phyloP scores from a whole-genome alignment of 2,113 vertebrate species.

The Oryzias melastigma region DNA sequence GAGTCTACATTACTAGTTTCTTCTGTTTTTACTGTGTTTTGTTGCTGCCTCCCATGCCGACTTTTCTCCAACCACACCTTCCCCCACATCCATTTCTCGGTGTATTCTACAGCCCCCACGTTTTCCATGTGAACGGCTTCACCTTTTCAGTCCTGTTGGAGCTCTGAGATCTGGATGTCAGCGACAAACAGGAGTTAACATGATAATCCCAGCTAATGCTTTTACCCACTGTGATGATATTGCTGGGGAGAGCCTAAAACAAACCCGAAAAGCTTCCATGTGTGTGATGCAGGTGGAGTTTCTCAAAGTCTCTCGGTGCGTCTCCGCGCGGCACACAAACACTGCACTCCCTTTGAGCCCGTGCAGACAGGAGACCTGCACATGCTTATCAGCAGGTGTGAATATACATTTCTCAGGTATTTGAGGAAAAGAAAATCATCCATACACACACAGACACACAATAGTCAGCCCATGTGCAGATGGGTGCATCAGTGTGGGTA shows the following conservation, averaged over 20 bases:
- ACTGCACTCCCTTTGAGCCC: slow-evolving; percentile 6
- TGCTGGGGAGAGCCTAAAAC: slow-evolving; percentile 18
- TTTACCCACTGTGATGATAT: slow-evolving; percentile 15
- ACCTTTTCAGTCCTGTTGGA: slow-evolving; percentile 2
- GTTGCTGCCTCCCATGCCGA: too few relatives aligned
- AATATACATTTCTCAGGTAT: slow-evolving; percentile 37
- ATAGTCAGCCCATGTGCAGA: slow-evolving; percentile 35
- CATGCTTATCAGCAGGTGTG: slow-evolving; percentile 45
- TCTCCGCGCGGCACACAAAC: slow-evolving; percentile 5
- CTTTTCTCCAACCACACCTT: neutral
- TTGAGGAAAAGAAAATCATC: slow-evolving; percentile 21
- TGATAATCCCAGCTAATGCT: slow-evolving; percentile 30
- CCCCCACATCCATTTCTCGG: neutral
- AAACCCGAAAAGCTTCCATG: slow-evolving; percentile 1
- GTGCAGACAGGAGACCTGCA: slow-evolving; percentile 1
- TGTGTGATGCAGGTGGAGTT: slow-evolving; percentile 24
- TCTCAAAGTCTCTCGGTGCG: neutral
- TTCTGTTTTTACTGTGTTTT: too few relatives aligned
- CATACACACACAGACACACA: slow-evolving; percentile 11
- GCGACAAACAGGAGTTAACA: slow-evolving; percentile 16
- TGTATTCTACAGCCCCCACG: neutral
- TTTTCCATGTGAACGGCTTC: neutral
- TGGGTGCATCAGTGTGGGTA: slow-evolving; percentile 49
- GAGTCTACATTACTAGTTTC: too few relatives aligned
- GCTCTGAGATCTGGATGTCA: slow-evolving; percentile 17